Base-by-base conservation (phyloP, 2,113 vertebrate species). In the Peucedramus taeniatus region DNA sequence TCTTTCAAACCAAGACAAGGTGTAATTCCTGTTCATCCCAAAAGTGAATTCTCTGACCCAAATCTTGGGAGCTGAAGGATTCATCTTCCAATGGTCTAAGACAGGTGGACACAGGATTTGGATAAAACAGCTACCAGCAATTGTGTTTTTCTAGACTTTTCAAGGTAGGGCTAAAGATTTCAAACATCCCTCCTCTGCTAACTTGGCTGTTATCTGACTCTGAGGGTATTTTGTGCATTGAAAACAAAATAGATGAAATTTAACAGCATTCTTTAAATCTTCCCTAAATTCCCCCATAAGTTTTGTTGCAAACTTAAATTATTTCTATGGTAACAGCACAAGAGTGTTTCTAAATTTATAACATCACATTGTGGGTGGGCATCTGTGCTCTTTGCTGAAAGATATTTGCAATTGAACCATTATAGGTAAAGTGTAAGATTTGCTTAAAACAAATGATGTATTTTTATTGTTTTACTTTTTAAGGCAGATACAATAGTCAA, bases 271-370 rank as follows among this genome's bases (percentile, higher is more conserved):
- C 45, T 27, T 76, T 79, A 64, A 60, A 79, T 83, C 45, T 87
- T 85, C 45, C 18, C 42, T 85, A 42, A 42, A 44, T 79, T 82
- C 7, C 20, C 20, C 39, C 61, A 27, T 65, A 64, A 23, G 35
- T 74, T 95, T 79, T 78, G 17, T 57, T 85, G 23, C 89, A 70
- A 85, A 74, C 50, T 79, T 71, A 82, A 91, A 80, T 5, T 2
- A 85, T 95, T 89, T 89, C 95, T 91, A 88, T 96, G 93, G 94
- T 72, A 95, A 96, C 94, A 85, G 71, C 13, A 86, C 84, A 91
- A 80, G 33, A 74, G 45, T 74, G 45, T 80, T 91, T 93, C 96
- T 96, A 50, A 91, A 95, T 95, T 95, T 91, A 42, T 65, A 94
- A 42, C 50, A 83, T 91, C 49, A 78, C 27, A 56, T 26, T 59